Evolutionary conservation across 2,113 vertebrate species (phyloP), one percentile per base, ranked within the genome.

Genomic region (Rhynchopsitta pachyrhyncha): DNA sequence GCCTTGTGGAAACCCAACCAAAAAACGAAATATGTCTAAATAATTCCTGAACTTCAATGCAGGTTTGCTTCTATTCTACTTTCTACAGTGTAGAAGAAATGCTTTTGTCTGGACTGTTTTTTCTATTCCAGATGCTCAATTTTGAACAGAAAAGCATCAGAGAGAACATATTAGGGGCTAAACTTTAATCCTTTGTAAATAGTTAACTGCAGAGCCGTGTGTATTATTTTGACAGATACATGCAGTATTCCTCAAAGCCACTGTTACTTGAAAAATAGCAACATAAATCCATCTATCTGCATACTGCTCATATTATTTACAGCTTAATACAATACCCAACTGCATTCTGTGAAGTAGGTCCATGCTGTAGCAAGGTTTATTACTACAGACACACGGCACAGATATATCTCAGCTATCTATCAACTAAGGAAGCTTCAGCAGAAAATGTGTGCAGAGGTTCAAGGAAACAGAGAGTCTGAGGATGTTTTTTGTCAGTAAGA

Each of bases 111-210:
- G 55, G 11, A 35, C 29, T 63, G 37, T 1, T 78, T 93, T 81
- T 63, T 64, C 55, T 86, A 47, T 57, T 22, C 27, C 0, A 33
- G 64, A 64, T 82, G 88, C 28, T 47, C 39, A 70, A 47, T 47
- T 92, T 66, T 88, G 68, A 94, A 86, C 28, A 86, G 64, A 81
- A 88, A 93, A 92, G 47, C 39, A 91, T 94, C 75, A 82, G 69
- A 92, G 55, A 88, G 80, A 86, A 86, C 88, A 86, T 96, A 94
- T 79, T 92, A 92, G 86, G 31, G 95, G 88, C 77, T 96, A 92
- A 94, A 92, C 60, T 93, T 93, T 93, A 96, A 94, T 96, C 79
- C 83, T 92, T 86, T 89, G 80, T 92, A 96, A 96, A 90, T 67
- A 94, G 90, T 95, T 94, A 93, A 97, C 86, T 62, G 18, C 49